A percentile compares a stretch with the other conserved stretches of the same genome.
Evolutionary conservation across 2,888 invertebrate species (phyloP).

Genomic region (Brachynemurus nebulosus): DNA sequence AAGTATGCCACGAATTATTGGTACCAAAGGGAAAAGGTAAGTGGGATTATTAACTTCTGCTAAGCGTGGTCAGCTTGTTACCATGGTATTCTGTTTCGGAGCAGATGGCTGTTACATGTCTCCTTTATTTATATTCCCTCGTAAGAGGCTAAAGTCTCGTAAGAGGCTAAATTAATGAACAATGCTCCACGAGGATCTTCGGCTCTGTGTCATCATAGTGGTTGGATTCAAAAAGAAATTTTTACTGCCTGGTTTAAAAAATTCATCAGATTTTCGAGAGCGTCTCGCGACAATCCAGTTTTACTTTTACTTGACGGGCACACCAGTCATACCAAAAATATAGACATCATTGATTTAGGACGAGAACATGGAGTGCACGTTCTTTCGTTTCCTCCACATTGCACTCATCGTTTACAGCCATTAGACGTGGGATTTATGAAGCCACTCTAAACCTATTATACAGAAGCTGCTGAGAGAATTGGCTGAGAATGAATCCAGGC

Average conservation of each 20-base stretch:
- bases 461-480: constrained; percentile 14
- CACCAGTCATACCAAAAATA: constrained; percentile 20
- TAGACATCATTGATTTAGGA: constrained; percentile 18
- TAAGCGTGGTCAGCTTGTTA: constrained; percentile 19
- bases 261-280: constrained; percentile 16
- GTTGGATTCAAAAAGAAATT: too few species aligned
- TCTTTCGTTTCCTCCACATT: constrained; percentile 22
- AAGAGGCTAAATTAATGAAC: too few species aligned
- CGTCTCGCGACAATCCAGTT: constrained; percentile 19
- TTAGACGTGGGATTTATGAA: constrained; percentile 19
- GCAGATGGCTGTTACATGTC: constrained; percentile 18
- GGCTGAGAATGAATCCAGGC: constrained; percentile 12
- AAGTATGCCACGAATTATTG: too few species aligned
- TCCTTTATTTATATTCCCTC: too few species aligned
- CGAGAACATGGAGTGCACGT: constrained; percentile 18
- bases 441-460: constrained; percentile 18
- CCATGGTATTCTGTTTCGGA: constrained; percentile 18
- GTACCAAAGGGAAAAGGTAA: neutral
- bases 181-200: too few species aligned
- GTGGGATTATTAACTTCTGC: neutral
- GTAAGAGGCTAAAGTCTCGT: too few species aligned
- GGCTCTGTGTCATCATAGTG: too few species aligned
- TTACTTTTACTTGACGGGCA: constrained; percentile 22
- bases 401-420: too few species aligned
- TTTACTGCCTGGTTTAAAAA: too few species aligned